Evolutionary conservation across 2,797 vertebrate species (phyloP), one percentile per base, ranked within the genome.

Genomic region (Crocodylus rhombifer): DNA sequence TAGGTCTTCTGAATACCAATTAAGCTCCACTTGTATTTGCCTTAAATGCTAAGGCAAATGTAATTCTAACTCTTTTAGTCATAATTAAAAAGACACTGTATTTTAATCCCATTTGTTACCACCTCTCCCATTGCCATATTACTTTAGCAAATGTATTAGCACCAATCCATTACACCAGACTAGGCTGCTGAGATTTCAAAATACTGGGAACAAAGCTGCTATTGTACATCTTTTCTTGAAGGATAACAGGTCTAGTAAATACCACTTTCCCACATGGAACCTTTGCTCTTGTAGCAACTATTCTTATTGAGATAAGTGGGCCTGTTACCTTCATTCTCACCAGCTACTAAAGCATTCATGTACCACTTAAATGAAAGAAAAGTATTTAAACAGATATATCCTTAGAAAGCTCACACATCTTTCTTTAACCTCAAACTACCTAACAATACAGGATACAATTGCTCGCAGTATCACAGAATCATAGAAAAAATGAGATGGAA

Each of bases 51-150:
- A 94, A 62, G 64, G 17, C 78, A 20, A 1, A 61, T 55, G 89
- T 60, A 93, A 78, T 62, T 88, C 51, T 83, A 77, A 83, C 65
- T 79, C 84, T 92, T 94, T 78, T 78, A 55, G 30, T 64, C 71
- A 75, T 51, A 57, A 65, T 92, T 18, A 69, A 21, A 57, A 80
- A 88, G 84, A 51, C 60, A 55, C 79, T 86, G 67, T 75, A 87
- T 87, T 95, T 96, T 93, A 96, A 94, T 95, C 77, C 77, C 55
- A 82, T 92, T 88, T 86, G 79, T 92, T 92, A 93, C 81, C 21
- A 51, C 42, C 10, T 51, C 74, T 58, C 92, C 88, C 75, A 82
- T 57, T 51, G 91, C 42, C 9, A 5, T 1, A 60, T 91, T 85
- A 76, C 71, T 90, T 71, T 65, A 81, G 65, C 63, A 85, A 86